Evolutionary conservation across 2,113 vertebrate species (phyloP), one percentile per base, ranked within the genome.

Genomic region (Alouatta palliata): DNA sequence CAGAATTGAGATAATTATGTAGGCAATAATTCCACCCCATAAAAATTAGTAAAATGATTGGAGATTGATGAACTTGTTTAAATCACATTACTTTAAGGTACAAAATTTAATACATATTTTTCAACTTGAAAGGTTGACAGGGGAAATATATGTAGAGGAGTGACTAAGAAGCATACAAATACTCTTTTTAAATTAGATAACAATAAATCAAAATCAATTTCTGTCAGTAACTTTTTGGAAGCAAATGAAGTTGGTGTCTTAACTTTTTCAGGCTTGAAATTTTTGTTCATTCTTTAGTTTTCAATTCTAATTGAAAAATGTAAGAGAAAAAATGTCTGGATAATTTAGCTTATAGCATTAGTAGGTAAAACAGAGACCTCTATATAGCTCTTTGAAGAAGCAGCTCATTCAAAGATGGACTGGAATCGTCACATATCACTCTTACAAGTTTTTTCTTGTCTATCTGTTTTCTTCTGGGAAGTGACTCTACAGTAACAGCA

Each of bases 391-490:
- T 91, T 81, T 76, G n/a, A 75, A 61, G 84, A 49, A 93, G 47
- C 12, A 82, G n/a, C n/a, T 90, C 45, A 73, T 56, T 77, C 61
- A 96, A 89, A 88, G 77, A 98, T 83, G 23, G 23, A 85, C 89
- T 95, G 95, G 75, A 96, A 96, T 83, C 85, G 97, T 97, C 87
- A 90, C 81, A 79, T 75, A 96, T 97, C 95, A 95, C 86, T 94
- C 47, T 3, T 90, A 97, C 79, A 98, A 98, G 68, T 94, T 96
- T 83, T 56, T 96, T 94, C 89, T 96, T 95, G 14, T 58, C 23
- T 97, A 95, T 96, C 96, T 94, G 76, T 98, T 98, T 97, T 87
- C 90, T 87, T 90, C 70, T 87, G 97, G 92, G 87, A 98, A 98
- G 94, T 98, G 82, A 97, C 95, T 96, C 95, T 68, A 88, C 89